These are phyloP conservation scores for Bimastos eiseni DNA, from an alignment of 2,888 invertebrate species.

Conservation along the genomic window DNA sequence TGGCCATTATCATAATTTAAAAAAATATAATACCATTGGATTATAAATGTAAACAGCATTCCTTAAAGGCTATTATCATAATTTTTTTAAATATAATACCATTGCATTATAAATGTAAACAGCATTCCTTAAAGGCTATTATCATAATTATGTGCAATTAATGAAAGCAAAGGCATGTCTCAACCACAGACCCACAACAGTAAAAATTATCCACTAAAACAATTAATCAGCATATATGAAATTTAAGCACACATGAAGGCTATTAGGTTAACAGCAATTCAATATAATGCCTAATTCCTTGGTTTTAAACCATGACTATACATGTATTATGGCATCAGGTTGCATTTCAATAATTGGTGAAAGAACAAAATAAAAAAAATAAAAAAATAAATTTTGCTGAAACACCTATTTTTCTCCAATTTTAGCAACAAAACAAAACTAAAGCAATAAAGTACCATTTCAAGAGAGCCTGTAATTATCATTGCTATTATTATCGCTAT, in stretches of 20 bases:
- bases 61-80: background rate
- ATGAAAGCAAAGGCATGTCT: background rate
- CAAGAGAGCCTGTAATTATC: too few relatives aligned
- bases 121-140: background rate
- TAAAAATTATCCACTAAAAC: background rate
- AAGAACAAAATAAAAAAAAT: background rate
- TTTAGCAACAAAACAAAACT: background rate
- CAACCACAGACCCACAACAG: background rate
- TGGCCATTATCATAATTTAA: background rate
- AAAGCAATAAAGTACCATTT: background rate
- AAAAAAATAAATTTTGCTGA: too few relatives aligned
- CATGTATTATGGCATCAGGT: background rate
- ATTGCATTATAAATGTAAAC: too few relatives aligned
- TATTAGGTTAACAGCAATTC: background rate
- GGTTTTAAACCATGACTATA: slow-evolving; percentile 9
- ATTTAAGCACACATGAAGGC: background rate
- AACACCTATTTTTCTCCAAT: background rate
- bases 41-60: too few relatives aligned
- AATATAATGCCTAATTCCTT: background rate
- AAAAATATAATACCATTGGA: too few relatives aligned
- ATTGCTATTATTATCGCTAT: background rate
- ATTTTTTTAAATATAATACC: too few relatives aligned
- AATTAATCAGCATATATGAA: background rate
- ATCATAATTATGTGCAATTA: too few relatives aligned
- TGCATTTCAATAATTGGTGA: background rate